Evolutionary conservation across 2,888 invertebrate species (phyloP), one percentile per base, ranked within the genome.

Genomic region (Drosophila suboccidentalis): DNA sequence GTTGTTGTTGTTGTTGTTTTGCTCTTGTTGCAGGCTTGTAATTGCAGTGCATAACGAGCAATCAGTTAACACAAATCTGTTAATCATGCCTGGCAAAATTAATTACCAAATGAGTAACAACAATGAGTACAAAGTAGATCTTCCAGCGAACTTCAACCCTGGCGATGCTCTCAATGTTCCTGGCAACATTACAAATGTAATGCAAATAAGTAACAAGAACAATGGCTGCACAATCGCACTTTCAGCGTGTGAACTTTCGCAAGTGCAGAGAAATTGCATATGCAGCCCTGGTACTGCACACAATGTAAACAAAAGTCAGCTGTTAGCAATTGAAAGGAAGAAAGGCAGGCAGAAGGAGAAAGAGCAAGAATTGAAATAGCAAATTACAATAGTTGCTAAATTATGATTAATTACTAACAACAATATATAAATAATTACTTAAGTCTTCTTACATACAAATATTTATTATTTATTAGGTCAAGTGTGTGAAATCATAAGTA

Each of bases 261-360:
- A 15, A 38, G 53, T 53, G 26, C 36, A 26, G 26, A 17, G 9
- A 17, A 65, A 39, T 19, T 3, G 39, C 19, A 9, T 15, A 15
- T 63, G 71, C 65, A 76, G 49, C 75, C 71, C 75, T 77, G 60
- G 17, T 19, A 4, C 10, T 11, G 36, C 46, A 11, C 41, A 6
- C 19, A 54, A 61, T 49, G 75, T 70, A 70, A 75, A 77, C 77
- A 77, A 67, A 61, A 34, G 1, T 54, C 77, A 77, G 77, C 77
- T 80, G 75, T 34, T 36, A 0, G 29, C n/a, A 10, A 41, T 32
- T 11, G 19, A 13, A 72, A 54, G 10, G 32, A 6, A 44, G 22
- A 36, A 5, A 15, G 15, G 43, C 19, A 50, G 15, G 8, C 17
- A 41, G 36, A 26, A n/a, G 36, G 17, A n/a, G 3, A 2, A 29